These are phyloP conservation scores for Datnioides undecimradiatus DNA, from an alignment of 2,113 vertebrate species.

Conservation along the genomic window DNA sequence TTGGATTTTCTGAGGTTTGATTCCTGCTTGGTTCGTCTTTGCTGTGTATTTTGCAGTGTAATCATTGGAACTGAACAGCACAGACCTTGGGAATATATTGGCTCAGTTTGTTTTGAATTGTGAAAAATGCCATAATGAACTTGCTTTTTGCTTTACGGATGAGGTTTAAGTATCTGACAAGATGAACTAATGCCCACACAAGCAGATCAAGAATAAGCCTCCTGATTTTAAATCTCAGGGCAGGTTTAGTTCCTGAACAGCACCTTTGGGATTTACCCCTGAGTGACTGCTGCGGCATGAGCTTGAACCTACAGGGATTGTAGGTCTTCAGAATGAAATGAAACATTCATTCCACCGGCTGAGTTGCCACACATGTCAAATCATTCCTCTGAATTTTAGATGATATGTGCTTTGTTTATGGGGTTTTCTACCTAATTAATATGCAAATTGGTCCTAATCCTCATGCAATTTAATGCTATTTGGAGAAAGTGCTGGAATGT, in stretches of 20 bases:
- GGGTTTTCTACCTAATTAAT: slow-evolving; percentile 52
- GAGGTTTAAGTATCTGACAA: neutral
- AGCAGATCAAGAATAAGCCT: neutral
- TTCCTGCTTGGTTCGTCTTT: slow-evolving; percentile 51
- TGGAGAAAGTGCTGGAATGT: slow-evolving; percentile 5
- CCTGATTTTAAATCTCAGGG: slow-evolving; percentile 5
- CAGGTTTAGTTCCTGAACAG: slow-evolving; percentile 17
- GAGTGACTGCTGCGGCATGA: slow-evolving; percentile 18
- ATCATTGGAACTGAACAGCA: slow-evolving; percentile 20
- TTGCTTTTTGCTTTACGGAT: slow-evolving; percentile 3
- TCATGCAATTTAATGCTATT: slow-evolving; percentile 19
- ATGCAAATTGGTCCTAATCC: slow-evolving; percentile 47
- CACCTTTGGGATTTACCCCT: slow-evolving; percentile 20
- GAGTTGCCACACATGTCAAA: neutral
- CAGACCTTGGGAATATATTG: slow-evolving; percentile 23
- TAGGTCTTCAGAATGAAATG: neutral
- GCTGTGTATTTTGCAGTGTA: slow-evolving; percentile 43
- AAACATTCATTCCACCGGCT: neutral
- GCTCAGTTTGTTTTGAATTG: slow-evolving; percentile 2
- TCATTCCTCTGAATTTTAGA: slow-evolving; percentile 39
- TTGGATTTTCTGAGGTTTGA: slow-evolving; percentile 64
- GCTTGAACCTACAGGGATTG: neutral
- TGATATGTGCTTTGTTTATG: slow-evolving; percentile 36
- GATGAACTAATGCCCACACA: neutral
- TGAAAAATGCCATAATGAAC: slow-evolving; percentile 6